These are phyloP conservation scores for Ginglymostoma cirratum DNA, from an alignment of 2,113 vertebrate species.

Conservation along the genomic window DNA sequence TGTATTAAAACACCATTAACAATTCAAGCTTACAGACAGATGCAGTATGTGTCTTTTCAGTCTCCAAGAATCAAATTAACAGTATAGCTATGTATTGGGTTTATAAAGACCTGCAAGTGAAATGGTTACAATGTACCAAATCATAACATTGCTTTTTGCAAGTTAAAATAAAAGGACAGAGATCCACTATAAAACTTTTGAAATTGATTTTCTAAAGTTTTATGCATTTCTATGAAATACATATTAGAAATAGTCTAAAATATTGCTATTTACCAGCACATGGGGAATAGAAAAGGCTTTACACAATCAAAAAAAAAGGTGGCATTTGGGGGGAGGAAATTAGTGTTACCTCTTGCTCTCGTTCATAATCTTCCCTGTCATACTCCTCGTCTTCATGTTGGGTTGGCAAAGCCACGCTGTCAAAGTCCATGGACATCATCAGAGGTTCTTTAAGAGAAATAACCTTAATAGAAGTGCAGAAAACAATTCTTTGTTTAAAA, in stretches of 20 bases:
- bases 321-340: neutral
- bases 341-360: constrained; percentile 63
- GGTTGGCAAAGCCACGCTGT: constrained; percentile 56
- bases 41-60: neutral
- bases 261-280: neutral
- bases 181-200: neutral
- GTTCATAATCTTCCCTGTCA: constrained; percentile 66
- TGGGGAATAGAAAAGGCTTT: neutral
- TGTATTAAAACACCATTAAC: neutral
- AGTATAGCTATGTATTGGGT: neutral
- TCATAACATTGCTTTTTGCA: neutral
- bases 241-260: no score
- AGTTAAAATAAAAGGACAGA: neutral
- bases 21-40: neutral
- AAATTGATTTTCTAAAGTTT: no score
- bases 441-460: neutral
- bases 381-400: constrained; percentile 65
- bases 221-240: no score
- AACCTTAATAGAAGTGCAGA: constrained; percentile 34
- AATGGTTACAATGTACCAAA: neutral
- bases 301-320: neutral
- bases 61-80: neutral
- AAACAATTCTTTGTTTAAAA: neutral
- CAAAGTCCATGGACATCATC: constrained; percentile 68
- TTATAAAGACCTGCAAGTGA: neutral